Evolutionary conservation across 2,113 vertebrate genomes (phyloP).

Genomic region (Fregata magnificens): DNA sequence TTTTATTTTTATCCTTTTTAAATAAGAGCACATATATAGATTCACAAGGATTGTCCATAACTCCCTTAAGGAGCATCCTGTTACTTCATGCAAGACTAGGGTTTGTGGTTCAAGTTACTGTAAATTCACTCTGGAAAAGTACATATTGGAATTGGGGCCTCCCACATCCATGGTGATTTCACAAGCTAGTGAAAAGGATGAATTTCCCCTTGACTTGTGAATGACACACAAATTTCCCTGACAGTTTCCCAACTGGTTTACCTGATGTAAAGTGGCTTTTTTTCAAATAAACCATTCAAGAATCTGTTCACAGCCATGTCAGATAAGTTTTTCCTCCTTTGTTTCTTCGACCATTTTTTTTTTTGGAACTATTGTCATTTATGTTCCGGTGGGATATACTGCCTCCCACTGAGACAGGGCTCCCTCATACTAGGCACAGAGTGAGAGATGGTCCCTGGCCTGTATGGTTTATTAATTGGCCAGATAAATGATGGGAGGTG

Average conservation of each 20-base stretch:
- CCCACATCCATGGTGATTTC: neutral
- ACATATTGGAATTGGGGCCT: neutral
- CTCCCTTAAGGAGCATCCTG: accelerated
- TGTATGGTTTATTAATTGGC: neutral
- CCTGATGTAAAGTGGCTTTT: neutral
- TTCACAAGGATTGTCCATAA: neutral
- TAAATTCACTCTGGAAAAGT: neutral
- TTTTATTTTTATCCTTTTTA: neutral
- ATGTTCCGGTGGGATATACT: neutral
- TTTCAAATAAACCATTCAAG: neutral
- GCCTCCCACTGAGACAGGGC: neutral
- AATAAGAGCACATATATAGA: neutral
- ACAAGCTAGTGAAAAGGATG: neutral
- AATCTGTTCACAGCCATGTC: neutral
- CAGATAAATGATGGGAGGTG: neutral
- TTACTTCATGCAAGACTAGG: neutral
- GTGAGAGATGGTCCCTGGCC: accelerated
- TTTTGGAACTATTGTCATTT: neutral
- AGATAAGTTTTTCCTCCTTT: neutral
- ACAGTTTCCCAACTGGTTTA: neutral
- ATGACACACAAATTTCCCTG: neutral
- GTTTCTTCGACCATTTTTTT: neutral
- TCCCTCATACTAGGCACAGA: neutral
- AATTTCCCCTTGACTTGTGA: neutral
- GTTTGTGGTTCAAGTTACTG: neutral